A percentile compares a stretch with the other conserved stretches of the same genome.
Conservation (phyloP, 1,140 invertebrate genomes). For the Neodiprion virginianus region DNA sequence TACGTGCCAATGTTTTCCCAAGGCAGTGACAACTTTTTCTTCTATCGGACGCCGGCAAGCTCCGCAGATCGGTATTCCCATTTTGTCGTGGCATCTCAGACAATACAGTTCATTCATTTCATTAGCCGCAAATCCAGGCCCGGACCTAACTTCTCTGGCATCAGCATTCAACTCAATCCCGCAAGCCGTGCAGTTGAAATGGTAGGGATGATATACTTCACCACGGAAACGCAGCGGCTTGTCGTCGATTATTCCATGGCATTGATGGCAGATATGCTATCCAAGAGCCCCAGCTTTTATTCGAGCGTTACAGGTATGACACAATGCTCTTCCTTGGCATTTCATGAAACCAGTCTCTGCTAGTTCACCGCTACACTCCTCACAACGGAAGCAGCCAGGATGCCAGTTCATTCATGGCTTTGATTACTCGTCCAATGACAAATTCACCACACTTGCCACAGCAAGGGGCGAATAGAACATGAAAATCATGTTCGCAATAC, state of each 20-base stretch:
- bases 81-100: constrained; percentile 97
- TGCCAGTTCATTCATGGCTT: constrained; percentile 99
- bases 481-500: too few species aligned
- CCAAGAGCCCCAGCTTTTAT: constrained; percentile 95
- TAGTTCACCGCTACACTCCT: constrained; percentile 88
- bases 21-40: constrained; percentile 93
- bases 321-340: constrained; percentile 90
- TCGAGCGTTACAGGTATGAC: constrained; percentile 95
- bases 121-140: constrained; percentile 88
- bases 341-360: constrained; percentile 98
- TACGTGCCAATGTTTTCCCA: constrained; percentile 99
- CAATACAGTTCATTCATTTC: constrained; percentile 97
- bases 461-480: too few species aligned
- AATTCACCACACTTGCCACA: constrained; percentile 74
- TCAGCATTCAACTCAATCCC: constrained; percentile 87
- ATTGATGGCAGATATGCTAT: constrained; percentile 98
- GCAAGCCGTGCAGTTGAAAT: constrained; percentile 97
- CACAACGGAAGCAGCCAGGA: constrained; percentile 95
- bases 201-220: constrained; percentile 98
- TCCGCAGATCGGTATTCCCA: constrained; percentile 97
- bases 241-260: constrained; percentile 96
- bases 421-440: constrained; percentile 97
- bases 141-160: constrained; percentile 92
- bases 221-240: constrained; percentile 95
- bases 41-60: constrained; percentile 96